phyloP scores from a whole-genome alignment of 1,140 invertebrate genomes.

The Hirudo medicinalis region DNA sequence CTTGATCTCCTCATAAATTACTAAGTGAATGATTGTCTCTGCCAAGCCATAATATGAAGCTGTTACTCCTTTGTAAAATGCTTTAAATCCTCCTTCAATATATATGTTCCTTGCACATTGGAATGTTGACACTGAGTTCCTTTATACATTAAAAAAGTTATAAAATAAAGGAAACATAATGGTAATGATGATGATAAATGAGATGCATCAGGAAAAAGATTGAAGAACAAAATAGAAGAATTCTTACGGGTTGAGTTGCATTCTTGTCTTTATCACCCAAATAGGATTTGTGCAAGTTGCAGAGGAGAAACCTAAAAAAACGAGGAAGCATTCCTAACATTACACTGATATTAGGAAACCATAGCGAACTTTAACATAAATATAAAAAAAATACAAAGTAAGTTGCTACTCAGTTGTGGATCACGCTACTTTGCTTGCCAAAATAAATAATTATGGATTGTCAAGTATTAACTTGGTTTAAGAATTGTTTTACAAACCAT shows the following conservation, averaged over 20 bases:
- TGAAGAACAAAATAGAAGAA: slow-evolving; percentile 29
- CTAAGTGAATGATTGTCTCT: slow-evolving; percentile 97
- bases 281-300: slow-evolving; percentile 95
- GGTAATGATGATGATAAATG: too few species aligned
- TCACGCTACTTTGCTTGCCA: too few species aligned
- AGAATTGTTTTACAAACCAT: too few species aligned
- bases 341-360: too few species aligned
- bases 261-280: slow-evolving; percentile 96
- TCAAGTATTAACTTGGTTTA: too few species aligned
- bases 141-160: neutral
- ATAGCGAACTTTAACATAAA: too few species aligned
- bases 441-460: too few species aligned
- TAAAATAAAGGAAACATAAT: too few species aligned
- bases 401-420: too few species aligned
- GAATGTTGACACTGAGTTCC: slow-evolving; percentile 32
- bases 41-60: slow-evolving; percentile 97
- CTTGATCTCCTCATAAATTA: slow-evolving; percentile 77
- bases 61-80: slow-evolving; percentile 95
- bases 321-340: too few species aligned
- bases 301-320: slow-evolving; percentile 75
- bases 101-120: slow-evolving; percentile 41
- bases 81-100: slow-evolving; percentile 57
- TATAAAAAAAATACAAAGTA: too few species aligned
- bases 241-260: slow-evolving; percentile 72
- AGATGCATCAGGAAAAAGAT: too few species aligned